Base-by-base conservation (phyloP, 2,888 invertebrate genomes). In the Pimpla rufipes region DNA sequence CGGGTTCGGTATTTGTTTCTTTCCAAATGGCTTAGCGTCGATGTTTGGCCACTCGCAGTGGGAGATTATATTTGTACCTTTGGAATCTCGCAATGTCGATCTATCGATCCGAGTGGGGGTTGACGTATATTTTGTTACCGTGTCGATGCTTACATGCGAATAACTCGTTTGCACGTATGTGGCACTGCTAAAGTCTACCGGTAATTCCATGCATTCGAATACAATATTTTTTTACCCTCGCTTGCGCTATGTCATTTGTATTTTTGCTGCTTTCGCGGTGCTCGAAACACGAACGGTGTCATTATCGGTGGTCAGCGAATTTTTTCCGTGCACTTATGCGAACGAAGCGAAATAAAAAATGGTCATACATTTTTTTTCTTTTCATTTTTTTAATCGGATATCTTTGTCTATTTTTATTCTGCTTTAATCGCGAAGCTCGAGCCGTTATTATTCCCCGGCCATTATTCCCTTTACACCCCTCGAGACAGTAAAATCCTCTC, bases 401-500 rank as follows among this genome's bases (percentile, higher is more conserved):
- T 16, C n/a, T 59, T 35, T 59, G 2, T 29, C 29, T 5, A 5
- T 29, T 29, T 29, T 29, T 29, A 29, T 29, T 29, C 5, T 5
- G 29, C 29, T 59, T 59, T 37, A 37, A 59, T 37, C 59, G 59
- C 4, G 37, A 37, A 16, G 2, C 59, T 57, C 52, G 23, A 50
- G 70, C 70, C n/a, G 42, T 21, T 50, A 70, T 40, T 29, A 10
- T 16, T 40, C 7, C 6, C 35, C 35, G 45, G 35, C 47, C 42
- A 57, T 23, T 79, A 37, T 42, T 47, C 45, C 10, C 55, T 16
- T 45, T 40, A 21, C 16, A 62, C 52, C 70, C 45, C n/a, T 42
- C 47, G 73, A 70, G 68, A 86, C 81, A 68, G 77, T 85, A 86
- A 86, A 81, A 81, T 79, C 79, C 64, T 55, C 35, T 70, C 47